Evolutionary conservation across 2,888 invertebrate genomes (phyloP), one percentile per base, ranked within the genome.

Genomic region (Xestobium rufovillosum): DNA sequence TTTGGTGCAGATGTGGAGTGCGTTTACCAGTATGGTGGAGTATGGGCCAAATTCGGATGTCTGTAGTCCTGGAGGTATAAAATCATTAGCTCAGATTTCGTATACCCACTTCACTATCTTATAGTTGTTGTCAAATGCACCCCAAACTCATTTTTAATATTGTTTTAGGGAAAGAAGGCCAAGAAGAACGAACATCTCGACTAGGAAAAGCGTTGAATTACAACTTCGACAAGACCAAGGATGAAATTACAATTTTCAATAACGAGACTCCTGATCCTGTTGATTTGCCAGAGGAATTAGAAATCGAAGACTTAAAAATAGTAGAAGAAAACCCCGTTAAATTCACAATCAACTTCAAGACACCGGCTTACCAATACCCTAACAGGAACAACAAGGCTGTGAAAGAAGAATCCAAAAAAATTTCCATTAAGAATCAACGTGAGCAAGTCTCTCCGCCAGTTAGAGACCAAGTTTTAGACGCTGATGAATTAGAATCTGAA

Each of bases 1-100:
- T 1, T 54, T 76, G 8, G 51, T 72, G 4, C 69, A 68, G 38
- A 63, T 73, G 32, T 56, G 70, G 17, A 74, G 73, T 29, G 71
- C 72, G 2, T 68, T 70, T 54, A 69, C 68, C 16, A 71, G 69
- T 42, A 67, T 77, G 49, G 51, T 77, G 28, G 75, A 78, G 57
- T 72, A 72, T 45, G 77, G 76, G 1, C 75, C 75, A 48, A 65
- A 52, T 31, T 73, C 73, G 25, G 74, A 75, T 47, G 63, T 71
- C 11, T 73, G 73, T 46, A 64, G 52, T 36, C 16, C 27, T 19
- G 23, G 23, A 19, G n/a, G n/a, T n/a, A n/a, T n/a, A n/a, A n/a
- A n/a, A n/a, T n/a, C n/a, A n/a, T n/a, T n/a, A n/a, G n/a, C n/a
- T n/a, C n/a, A n/a, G n/a, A n/a, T n/a, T n/a, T n/a, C n/a, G n/a